These are phyloP conservation scores for Terrapene triunguis DNA, from an alignment of 2,113 vertebrate species.

Conservation along the genomic window DNA sequence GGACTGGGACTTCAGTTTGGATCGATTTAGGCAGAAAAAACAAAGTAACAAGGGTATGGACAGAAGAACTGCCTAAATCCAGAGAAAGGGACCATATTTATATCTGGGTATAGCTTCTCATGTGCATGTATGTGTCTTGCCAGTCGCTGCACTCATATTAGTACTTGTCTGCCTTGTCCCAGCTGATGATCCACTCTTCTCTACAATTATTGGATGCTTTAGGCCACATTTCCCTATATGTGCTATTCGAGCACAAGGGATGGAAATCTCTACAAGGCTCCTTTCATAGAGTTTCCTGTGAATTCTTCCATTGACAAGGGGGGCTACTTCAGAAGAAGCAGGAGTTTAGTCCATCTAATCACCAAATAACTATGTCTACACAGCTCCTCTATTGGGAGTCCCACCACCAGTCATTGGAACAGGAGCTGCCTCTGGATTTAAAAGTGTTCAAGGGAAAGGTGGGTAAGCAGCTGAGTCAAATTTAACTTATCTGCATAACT, in stretches of 20 bases:
- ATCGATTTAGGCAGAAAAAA: neutral
- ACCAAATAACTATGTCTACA: neutral
- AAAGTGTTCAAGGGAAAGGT: neutral
- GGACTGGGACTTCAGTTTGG: neutral
- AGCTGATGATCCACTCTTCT: neutral
- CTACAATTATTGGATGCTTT: neutral
- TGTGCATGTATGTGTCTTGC: neutral
- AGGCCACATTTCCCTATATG: neutral
- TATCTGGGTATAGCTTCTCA: neutral
- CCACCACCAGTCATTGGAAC: neutral
- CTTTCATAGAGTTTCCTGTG: accelerated
- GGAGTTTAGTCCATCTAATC: neutral
- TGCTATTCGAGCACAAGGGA: neutral
- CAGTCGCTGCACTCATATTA: neutral
- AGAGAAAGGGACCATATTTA: neutral
- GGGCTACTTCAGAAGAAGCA: neutral
- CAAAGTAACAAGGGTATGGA: neutral
- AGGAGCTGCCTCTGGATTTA: neutral
- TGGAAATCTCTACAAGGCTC: neutral
- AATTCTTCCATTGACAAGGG: neutral
- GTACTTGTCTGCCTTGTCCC: neutral
- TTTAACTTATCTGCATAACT: neutral
- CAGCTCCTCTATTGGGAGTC: neutral
- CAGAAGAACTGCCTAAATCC: neutral
- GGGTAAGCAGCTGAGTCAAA: neutral